A percentile compares a stretch with the other conserved stretches of the same genome.
phyloP scores from a whole-genome alignment of 2,797 vertebrate genomes.

The Megaceryle alcyon region DNA sequence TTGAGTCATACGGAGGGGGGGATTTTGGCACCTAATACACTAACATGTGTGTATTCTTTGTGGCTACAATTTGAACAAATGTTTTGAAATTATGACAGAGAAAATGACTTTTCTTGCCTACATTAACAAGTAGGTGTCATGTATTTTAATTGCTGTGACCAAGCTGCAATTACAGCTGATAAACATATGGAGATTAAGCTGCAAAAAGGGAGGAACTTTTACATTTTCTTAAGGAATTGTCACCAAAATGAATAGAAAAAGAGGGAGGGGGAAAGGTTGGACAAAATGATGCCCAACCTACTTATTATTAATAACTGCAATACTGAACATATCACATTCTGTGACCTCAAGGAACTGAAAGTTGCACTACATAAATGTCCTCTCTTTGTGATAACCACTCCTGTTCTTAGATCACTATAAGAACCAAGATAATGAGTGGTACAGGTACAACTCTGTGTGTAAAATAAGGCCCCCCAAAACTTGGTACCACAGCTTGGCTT shows the following conservation, averaged over 20 bases:
- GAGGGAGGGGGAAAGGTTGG: neutral
- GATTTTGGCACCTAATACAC: neutral
- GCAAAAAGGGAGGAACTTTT: neutral
- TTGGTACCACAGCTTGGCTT: no score
- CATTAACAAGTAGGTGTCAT: neutral
- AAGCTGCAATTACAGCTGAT: conserved; percentile 19
- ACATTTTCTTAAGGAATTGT: neutral
- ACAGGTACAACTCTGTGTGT: neutral
- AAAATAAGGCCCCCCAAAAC: neutral
- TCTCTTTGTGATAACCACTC: neutral
- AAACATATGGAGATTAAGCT: neutral
- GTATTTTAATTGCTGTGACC: conserved; percentile 20
- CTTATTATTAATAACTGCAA: neutral
- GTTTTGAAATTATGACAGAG: conserved; percentile 10
- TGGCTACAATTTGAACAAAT: neutral
- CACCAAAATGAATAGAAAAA: neutral
- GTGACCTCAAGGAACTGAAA: neutral
- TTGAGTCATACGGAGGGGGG: neutral
- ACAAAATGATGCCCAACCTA: neutral
- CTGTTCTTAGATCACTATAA: neutral
- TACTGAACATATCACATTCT: no score
- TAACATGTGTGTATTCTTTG: neutral
- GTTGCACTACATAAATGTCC: neutral
- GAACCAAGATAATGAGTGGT: neutral
- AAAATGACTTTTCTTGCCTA: conserved; percentile 13